Evolutionary conservation across 2,888 invertebrate genomes (phyloP), one percentile per base, ranked within the genome.

Genomic region (Tolmerus cingulatus): DNA sequence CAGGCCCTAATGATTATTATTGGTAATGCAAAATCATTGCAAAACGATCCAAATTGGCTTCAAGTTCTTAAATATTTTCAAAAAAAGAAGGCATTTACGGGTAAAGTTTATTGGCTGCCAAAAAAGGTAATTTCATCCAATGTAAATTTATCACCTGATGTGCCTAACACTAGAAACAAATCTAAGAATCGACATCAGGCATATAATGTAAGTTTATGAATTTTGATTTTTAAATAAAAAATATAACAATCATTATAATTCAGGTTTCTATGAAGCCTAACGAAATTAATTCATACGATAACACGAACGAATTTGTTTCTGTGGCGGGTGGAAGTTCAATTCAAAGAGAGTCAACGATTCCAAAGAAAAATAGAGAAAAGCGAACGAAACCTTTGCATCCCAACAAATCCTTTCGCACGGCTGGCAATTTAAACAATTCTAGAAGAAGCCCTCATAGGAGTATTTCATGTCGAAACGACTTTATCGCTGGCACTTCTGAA

Each of bases 1-100:
- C 94, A 94, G 90, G 92, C 94, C 1, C 91, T 95, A 74, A 91
- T 95, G 19, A 93, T 96, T 77, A 91, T 95, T 9, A 91, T 95
- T 87, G 93, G 93, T 7, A 92, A 93, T 90, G 91, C 93, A 0
- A 88, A 90, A 23, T 91, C 93, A 5, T 89, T 94, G 1, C 90
- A 91, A 19, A 88, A 89, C 27, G 91, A 92, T 88, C 5, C 77
- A 0, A 90, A 91, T 88, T 91, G 92, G 76, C 89, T 88, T 2
- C 89, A 87, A 5, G 89, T 92, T 4, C 91, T 92, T n/a, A 86
- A 91, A 5, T 90, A 91, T 23, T 66, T 66, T 14, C 23, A 66
- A 27, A 27, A 66, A 27, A 23, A 27, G 23, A 90, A 89, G 9
- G 90, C 90, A 4, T 87, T 90, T 19, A 89, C 90, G 57, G 91